Base-by-base conservation (phyloP, 2,797 vertebrate species). In the Sebastes miniatus region DNA sequence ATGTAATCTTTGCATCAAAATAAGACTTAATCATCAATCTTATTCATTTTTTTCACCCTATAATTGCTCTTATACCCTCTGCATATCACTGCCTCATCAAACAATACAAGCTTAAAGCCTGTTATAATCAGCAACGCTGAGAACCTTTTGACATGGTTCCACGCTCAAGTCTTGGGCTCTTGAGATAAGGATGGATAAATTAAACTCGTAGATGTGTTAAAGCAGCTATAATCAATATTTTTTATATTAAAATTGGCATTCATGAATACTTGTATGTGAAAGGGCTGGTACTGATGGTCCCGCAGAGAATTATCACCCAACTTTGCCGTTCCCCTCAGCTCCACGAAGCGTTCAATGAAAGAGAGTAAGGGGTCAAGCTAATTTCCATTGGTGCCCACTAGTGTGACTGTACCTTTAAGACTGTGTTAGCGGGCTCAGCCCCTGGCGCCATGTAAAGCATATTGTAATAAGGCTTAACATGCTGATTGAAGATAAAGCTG, bases 401-500 rank as follows among this genome's bases (percentile, higher is more conserved):
- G 66, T 54, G 54, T 47, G 65, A 78, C 86, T 92, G 71, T 76
- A 88, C 9, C 79, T 89, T 90, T 87, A 85, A 90, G 86, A 82
- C 68, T 68, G 76, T 71, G 67, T 71, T 65, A 64, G 52, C 58
- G 31, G 71, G 67, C 29, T 83, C 78, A 61, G 85, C 76, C 83
- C 83, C 81, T 94, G 93, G 91, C 89, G 92, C 93, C 94, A 89
- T 91, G 86, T 89, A 70, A 80, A 86, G 83, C 88, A 87, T 89
- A 91, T 90, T 89, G 85, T 92, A 95, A 94, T 90, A 91, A 91
- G 85, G 76, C 91, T 86, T 88, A 88, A 90, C 81, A 47, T 87
- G 79, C 92, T 90, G 93, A 94, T 95, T 80, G 82, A 84, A 93
- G 94, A 95, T 95, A 93, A 93, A 72, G 83, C 83, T 56, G 59